Evolutionary conservation across 2,888 invertebrate species (phyloP).

Genomic region (Ormyrus rosae): DNA sequence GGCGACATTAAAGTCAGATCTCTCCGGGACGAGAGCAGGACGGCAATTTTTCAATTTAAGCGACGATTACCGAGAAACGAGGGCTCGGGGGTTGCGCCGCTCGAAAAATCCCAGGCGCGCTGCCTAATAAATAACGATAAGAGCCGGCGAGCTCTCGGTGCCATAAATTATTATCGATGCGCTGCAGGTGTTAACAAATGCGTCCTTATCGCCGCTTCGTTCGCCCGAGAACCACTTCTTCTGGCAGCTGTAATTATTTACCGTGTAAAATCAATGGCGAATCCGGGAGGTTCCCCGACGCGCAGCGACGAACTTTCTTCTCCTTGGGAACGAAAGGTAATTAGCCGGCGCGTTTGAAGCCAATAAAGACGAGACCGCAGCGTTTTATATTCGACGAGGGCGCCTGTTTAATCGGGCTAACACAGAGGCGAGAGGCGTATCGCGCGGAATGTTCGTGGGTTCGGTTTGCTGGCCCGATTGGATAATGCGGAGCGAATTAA

Average conservation of each 20-base stretch:
- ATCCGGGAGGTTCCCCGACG: too few species aligned
- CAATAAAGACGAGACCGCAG: too few species aligned
- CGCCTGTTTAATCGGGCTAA: background rate
- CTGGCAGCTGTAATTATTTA: too few species aligned
- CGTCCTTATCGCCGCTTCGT: conserved; percentile 2
- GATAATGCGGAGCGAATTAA: conserved; percentile 71
- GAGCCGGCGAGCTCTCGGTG: background rate
- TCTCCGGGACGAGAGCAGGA: conserved; percentile 10
- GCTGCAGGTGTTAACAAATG: conserved; percentile 34
- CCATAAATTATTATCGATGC: conserved; percentile 35
- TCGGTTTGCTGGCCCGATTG: conserved; percentile 65
- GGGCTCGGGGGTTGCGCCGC: background rate
- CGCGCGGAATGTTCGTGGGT: conserved; percentile 43
- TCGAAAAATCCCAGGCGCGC: conserved; percentile 10
- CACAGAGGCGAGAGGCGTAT: background rate
- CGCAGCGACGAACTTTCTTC: too few species aligned
- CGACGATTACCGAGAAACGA: conserved; percentile 35
- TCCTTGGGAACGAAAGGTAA: too few species aligned
- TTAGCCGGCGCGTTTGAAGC: background rate
- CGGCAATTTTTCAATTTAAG: conserved; percentile 51
- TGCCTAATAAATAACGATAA: conserved; percentile 32
- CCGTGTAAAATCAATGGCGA: too few species aligned
- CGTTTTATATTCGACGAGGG: background rate
- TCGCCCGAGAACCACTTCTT: too few species aligned
- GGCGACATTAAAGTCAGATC: conserved; percentile 50